Base-by-base conservation (phyloP, 2,888 invertebrate species). In the Monopis laevigella region DNA sequence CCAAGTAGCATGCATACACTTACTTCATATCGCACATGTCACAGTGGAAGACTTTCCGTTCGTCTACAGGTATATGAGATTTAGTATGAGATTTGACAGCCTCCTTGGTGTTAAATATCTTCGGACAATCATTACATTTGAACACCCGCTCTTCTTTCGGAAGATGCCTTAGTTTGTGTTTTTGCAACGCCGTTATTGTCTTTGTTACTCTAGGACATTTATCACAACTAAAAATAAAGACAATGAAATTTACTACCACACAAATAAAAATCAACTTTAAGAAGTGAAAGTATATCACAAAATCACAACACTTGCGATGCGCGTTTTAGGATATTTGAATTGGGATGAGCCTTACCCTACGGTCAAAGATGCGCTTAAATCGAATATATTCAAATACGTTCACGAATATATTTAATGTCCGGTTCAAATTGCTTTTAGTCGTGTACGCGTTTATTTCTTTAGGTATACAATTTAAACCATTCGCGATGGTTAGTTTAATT, bases 11-110 rank as follows among this genome's bases (percentile, higher is more conserved):
- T 27, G 27, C 27, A 27, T 4, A 21, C 42, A 69, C 81, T 74
- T 59, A 83, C 83, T 75, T 82, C 47, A 81, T 59, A 49, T 75
- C 66, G 49, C 83, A 83, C 34, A 74, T 59, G 36, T 71, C 74
- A 52, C 83, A 83, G 8, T 69, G 69, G 50, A 73, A 82, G 48
- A 77, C 69, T 55, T 81, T 82, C 46, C 83, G 64, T 46, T 81
- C 75, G 48, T 82, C 81, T 51, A 81, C 68, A 0, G 83, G 83
- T 56, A 83, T 72, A 50, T 84, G 83, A 1, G 81, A 77, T 48
- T 62, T 63, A 51, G 74, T 73, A 36, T 83, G 83, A 11, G 82
- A 82, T 55, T 78, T 78, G 39, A 83, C 53, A 10, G 71, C 62
- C 39, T 82, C 82, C 48, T 78, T 82, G 26, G 72, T 64, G 48